Conservation (phyloP, 2,888 invertebrate genomes). For the Galerucella nymphaeae region DNA sequence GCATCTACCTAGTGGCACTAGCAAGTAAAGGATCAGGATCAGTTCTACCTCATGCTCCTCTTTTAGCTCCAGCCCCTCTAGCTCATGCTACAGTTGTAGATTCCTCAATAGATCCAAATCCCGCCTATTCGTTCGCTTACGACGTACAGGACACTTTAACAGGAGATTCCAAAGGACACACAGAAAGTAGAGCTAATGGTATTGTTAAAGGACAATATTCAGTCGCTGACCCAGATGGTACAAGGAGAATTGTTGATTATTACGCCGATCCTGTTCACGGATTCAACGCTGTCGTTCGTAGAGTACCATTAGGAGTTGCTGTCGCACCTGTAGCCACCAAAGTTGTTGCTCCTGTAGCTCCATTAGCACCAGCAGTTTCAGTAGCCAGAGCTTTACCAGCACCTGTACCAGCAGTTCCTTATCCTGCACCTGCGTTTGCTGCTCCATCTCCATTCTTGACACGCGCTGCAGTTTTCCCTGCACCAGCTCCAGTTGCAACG, state of each 20-base stretch:
- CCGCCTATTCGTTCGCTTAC: slow-evolving; percentile 69
- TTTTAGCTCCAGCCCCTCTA: slow-evolving; percentile 29
- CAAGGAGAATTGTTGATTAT: slow-evolving; percentile 69
- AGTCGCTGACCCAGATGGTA: slow-evolving; percentile 69
- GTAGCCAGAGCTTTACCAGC: slow-evolving; percentile 21
- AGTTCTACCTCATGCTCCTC: slow-evolving; percentile 30
- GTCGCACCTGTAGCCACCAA: slow-evolving; percentile 42
- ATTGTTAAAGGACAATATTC: slow-evolving; percentile 69
- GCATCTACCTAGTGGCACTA: slow-evolving; percentile 56
- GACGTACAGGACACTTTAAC: slow-evolving; percentile 69
- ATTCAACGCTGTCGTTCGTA: slow-evolving; percentile 70
- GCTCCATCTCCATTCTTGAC: slow-evolving; percentile 49
- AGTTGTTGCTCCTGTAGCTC: slow-evolving; percentile 39
- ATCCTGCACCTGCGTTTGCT: slow-evolving; percentile 23
- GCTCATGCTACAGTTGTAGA: slow-evolving; percentile 53
- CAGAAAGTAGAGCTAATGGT: slow-evolving; percentile 68
- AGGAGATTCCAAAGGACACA: slow-evolving; percentile 69
- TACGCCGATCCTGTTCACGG: slow-evolving; percentile 70
- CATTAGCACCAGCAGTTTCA: slow-evolving; percentile 34
- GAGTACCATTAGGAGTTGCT: slow-evolving; percentile 62
- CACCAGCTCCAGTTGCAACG: slow-evolving; percentile 30
- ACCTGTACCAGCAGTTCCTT: slow-evolving; percentile 15
- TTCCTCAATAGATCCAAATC: slow-evolving; percentile 67
- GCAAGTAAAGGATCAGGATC: slow-evolving; percentile 56
- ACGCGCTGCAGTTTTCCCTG: slow-evolving; percentile 40